phyloP scores from a whole-genome alignment of 2,797 vertebrate species.

The Brachyrhaphis roseni region DNA sequence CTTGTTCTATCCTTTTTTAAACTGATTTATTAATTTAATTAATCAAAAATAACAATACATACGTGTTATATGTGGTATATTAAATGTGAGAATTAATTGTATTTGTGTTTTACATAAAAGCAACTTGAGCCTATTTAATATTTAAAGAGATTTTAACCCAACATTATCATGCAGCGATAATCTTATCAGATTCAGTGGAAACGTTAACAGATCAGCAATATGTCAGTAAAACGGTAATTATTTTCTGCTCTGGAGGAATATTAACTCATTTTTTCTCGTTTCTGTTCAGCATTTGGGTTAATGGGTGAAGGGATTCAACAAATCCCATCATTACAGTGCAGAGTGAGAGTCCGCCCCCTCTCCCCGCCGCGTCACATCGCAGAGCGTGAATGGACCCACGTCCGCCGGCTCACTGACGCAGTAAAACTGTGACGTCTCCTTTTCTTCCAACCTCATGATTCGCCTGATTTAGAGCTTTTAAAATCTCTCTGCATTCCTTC shows the following conservation, averaged over 20 bases:
- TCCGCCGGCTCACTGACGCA: slow-evolving; percentile 58
- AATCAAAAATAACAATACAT: neutral
- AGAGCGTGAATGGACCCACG: slow-evolving; percentile 17
- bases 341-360: slow-evolving; percentile 10
- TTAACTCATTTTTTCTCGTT: neutral
- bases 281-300: neutral
- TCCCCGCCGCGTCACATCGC: slow-evolving; percentile 28
- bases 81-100: neutral
- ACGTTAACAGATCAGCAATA: neutral
- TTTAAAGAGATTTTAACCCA: neutral
- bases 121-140: neutral
- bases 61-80: neutral
- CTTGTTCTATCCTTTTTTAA: no score
- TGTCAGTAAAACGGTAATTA: neutral
- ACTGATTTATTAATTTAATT: neutral
- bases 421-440: slow-evolving; percentile 24
- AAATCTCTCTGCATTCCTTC: neutral
- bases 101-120: neutral
- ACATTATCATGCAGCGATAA: neutral
- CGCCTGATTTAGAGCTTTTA: slow-evolving; percentile 22
- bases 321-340: slow-evolving; percentile 18
- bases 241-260: neutral
- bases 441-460: neutral
- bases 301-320: slow-evolving; percentile 22
- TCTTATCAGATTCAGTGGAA: neutral